Evolutionary conservation across 2,888 invertebrate genomes (phyloP).

Genomic region (Apamea monoglypha): DNA sequence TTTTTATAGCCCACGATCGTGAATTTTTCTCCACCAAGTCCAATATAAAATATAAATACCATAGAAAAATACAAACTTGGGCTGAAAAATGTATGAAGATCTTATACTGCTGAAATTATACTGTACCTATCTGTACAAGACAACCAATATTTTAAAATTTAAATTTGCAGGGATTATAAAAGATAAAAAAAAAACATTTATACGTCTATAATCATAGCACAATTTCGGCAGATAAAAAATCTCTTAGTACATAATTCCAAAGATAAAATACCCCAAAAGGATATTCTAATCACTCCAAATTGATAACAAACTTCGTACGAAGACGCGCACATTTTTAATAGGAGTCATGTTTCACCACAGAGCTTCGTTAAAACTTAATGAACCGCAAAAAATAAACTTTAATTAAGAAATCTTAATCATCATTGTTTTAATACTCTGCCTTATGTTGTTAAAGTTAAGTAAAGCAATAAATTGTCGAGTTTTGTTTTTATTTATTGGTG

Average conservation of each 20-base stretch:
- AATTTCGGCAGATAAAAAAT: background rate
- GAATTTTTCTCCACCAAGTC: background rate
- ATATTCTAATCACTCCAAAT: constrained; percentile 43
- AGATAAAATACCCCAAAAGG: constrained; percentile 16
- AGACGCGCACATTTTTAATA: constrained; percentile 58
- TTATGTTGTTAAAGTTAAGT: constrained; percentile 51
- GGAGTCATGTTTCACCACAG: constrained; percentile 58
- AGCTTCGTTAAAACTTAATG: constrained; percentile 68
- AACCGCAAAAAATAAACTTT: constrained; percentile 64
- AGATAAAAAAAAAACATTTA: no score
- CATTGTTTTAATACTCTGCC: constrained; percentile 59
- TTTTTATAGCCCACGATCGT: background rate
- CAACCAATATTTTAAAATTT: background rate
- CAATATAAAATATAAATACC: background rate
- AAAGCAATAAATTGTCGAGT: constrained; percentile 41
- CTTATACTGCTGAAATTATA: no score
- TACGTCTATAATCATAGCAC: background rate
- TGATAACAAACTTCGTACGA: constrained; percentile 35
- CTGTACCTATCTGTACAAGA: background rate
- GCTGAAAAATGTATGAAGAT: background rate
- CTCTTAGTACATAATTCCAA: background rate
- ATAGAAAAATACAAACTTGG: background rate
- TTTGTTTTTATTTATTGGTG: constrained; percentile 44
- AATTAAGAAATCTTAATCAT: constrained; percentile 63
- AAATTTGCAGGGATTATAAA: no score